Evolutionary conservation across 2,113 vertebrate genomes (phyloP).

Genomic region (Zosterops japonicus): DNA sequence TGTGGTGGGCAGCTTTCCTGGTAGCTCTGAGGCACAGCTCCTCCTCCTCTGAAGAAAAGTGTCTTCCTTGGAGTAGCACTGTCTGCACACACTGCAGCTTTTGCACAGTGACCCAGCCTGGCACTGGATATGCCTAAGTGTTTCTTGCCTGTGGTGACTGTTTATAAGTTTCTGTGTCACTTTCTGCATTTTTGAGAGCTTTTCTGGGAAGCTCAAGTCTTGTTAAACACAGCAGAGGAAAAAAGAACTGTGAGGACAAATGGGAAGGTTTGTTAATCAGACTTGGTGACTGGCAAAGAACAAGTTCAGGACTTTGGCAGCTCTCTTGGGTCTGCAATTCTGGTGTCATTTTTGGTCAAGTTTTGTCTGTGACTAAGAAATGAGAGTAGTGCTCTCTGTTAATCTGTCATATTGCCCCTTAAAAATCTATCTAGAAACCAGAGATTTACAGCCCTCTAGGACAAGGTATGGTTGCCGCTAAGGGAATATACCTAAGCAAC

Average conservation of each 20-base stretch:
- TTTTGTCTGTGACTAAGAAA: not conserved
- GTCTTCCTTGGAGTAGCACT: not conserved
- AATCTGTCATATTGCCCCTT: not conserved
- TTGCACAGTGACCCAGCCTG: not conserved
- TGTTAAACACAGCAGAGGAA: not conserved
- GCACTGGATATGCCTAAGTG: rapidly evolving
- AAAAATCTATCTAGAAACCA: not conserved
- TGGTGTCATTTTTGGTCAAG: not conserved
- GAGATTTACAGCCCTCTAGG: not conserved
- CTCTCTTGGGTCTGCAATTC: not conserved
- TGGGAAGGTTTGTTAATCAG: not conserved
- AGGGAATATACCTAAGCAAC: not conserved
- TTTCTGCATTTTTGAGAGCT: not conserved
- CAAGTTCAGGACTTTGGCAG: not conserved
- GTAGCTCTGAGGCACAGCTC: not conserved
- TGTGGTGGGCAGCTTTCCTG: not conserved
- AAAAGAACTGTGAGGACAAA: not conserved
- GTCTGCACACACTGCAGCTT: not conserved
- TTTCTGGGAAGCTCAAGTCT: not conserved
- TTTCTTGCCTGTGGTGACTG: not conserved
- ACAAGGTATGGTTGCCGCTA: not conserved
- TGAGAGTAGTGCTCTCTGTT: not conserved
- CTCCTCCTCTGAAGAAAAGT: not conserved
- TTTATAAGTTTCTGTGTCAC: not conserved
- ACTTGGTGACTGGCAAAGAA: not conserved